Evolutionary conservation across 2,888 invertebrate species (phyloP).

Genomic region (Antheraea assamensis): DNA sequence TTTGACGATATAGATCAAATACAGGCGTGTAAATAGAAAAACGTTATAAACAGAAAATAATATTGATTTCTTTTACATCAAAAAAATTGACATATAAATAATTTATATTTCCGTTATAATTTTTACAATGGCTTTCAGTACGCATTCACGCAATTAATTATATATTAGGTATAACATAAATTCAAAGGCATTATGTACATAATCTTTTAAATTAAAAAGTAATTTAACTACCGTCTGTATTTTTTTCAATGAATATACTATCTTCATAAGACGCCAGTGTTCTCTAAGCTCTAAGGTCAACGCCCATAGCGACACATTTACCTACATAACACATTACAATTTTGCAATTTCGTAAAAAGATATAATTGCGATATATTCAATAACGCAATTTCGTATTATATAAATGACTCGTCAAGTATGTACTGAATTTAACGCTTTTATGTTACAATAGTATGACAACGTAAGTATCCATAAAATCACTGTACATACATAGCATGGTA

Average conservation of each 20-base stretch:
- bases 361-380: constrained; percentile 37
- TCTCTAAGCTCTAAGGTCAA: constrained; percentile 56
- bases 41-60: no score
- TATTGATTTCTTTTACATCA: no score
- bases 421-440: background rate
- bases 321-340: constrained; percentile 54
- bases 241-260: background rate
- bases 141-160: no score
- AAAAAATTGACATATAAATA: no score
- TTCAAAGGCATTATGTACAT: background rate
- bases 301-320: constrained; percentile 60
- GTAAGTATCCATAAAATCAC: background rate
- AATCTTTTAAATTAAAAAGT: background rate
- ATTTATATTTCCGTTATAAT: no score
- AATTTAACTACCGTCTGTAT: background rate
- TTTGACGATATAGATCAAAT: no score
- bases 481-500: background rate
- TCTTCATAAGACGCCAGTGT: constrained; percentile 6
- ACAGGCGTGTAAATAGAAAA: no score
- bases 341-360: constrained; percentile 50
- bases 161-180: no score
- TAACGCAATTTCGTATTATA: constrained; percentile 4
- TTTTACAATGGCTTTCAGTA: no score
- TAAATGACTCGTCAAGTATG: background rate
- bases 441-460: background rate